Percentiles rank a stretch among this genome's conserved stretches.
These are phyloP conservation scores for Pycnonotus jocosus DNA, from an alignment of 2,113 vertebrate genomes.

Conservation along the genomic window DNA sequence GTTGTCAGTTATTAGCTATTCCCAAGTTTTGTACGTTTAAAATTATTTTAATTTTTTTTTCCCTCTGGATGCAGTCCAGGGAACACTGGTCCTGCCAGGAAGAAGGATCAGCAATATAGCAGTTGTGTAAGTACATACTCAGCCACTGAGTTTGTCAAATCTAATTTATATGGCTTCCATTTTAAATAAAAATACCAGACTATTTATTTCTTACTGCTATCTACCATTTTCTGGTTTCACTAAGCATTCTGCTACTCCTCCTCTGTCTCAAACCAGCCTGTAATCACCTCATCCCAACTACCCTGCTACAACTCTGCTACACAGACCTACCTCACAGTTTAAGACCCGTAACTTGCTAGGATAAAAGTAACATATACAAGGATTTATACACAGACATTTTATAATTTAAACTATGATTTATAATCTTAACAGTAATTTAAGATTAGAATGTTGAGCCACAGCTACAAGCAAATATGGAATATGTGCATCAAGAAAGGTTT, in stretches of 20 bases:
- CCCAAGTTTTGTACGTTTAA: background rate
- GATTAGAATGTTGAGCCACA: rapidly evolving
- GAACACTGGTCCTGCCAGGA: background rate
- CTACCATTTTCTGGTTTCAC: background rate
- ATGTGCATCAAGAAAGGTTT: background rate
- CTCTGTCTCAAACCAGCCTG: background rate
- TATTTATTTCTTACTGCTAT: background rate
- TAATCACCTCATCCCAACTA: background rate
- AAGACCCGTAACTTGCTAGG: background rate
- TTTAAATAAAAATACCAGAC: background rate
- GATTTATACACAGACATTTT: background rate
- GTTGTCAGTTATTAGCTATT: background rate
- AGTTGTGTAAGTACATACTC: background rate
- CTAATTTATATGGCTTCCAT: background rate
- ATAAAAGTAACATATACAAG: background rate
- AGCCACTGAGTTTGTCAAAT: background rate
- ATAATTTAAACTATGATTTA: background rate
- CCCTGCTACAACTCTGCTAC: background rate
- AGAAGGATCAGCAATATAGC: background rate
- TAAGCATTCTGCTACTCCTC: background rate
- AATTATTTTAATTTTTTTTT: background rate
- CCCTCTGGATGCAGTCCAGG: background rate
- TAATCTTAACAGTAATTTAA: background rate
- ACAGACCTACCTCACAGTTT: background rate
- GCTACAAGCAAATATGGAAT: background rate